Percentiles rank a stretch among this genome's conserved stretches.
phyloP scores from a whole-genome alignment of 2,113 vertebrate species.

The Saimiri boliviensis region DNA sequence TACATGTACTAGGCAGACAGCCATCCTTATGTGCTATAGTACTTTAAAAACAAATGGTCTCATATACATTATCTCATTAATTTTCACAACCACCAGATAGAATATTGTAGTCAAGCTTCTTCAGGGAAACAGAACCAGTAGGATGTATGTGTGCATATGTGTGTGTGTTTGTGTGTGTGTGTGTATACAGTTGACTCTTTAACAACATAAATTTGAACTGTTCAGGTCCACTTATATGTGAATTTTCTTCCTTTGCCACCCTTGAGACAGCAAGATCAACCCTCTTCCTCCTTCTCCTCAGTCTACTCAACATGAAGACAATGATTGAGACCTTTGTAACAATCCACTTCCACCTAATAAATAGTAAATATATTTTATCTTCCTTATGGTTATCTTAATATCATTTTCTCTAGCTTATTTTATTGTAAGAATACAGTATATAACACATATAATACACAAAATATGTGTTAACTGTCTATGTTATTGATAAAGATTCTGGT shows the following conservation, averaged over 20 bases:
- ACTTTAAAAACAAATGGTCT: slow-evolving; percentile 4
- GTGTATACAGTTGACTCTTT: neutral
- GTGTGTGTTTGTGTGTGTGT: neutral
- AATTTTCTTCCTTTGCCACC: neutral
- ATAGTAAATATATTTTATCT: neutral
- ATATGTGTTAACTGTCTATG: neutral
- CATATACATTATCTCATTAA: neutral
- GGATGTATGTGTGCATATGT: neutral
- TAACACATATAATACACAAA: neutral
- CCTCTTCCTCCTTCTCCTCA: neutral
- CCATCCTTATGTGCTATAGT: neutral
- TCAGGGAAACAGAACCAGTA: neutral
- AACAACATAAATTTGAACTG: neutral
- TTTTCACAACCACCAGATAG: neutral
- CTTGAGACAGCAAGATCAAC: neutral
- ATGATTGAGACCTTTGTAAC: neutral
- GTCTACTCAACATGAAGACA: neutral
- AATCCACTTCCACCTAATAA: neutral
- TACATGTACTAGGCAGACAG: neutral
- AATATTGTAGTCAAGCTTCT: neutral
- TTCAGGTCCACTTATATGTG: neutral
- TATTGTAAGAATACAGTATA: neutral
- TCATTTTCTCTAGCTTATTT: neutral
- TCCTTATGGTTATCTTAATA: neutral
- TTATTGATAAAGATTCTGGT: neutral